Base-by-base conservation (phyloP, 2,888 invertebrate species). In the Morpho achilles region DNA sequence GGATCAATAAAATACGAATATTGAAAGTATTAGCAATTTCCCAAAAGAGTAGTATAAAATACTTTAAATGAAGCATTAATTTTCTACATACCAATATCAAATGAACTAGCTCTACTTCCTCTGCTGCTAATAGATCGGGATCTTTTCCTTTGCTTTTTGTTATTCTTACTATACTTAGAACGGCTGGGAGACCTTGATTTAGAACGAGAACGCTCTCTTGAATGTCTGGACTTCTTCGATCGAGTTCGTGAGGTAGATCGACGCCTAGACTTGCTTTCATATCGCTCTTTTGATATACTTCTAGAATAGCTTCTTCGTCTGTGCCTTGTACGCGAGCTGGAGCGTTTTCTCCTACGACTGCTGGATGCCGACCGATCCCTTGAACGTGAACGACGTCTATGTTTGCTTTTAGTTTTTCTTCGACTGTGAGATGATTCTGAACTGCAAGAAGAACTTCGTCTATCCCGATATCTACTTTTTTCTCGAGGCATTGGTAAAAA, bases 351-450 rank as follows among this genome's bases (percentile, higher is more conserved):
- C 69, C 76, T 79, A 58, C 77, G 71, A 66, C 77, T 82, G 53
- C 75, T 84, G 1, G 86, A 79, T 65, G 79, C 85, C 0, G 86
- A 88, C 54, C 83, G 77, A 61, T 88, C 87, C 64, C 79, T 75
- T 2, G 91, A 88, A 42, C 84, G 76, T 0, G 89, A 86, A 48
- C 83, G 81, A 53, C 77, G 77, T 71, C 79, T 87, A 64, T 84
- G 80, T 69, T 86, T 87, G 64, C 77, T 84, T 72, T 84, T 89
- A 1, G 77, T 74, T 69, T 84, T 89, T 64, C 83, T 87, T 32
- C 80, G 72, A 47, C 87, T 88, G 66, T 85, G 81, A 5, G 90
- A 90, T 2, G 89, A 86, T 45, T 84, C 87, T 0, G 91, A 89
- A 69, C 87, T 87, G 51, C 76, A 76, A 1, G 91, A 87, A 4